Evolutionary conservation across 2,113 vertebrate genomes (phyloP), one percentile per base, ranked within the genome.

Genomic region (Barbus barbus): DNA sequence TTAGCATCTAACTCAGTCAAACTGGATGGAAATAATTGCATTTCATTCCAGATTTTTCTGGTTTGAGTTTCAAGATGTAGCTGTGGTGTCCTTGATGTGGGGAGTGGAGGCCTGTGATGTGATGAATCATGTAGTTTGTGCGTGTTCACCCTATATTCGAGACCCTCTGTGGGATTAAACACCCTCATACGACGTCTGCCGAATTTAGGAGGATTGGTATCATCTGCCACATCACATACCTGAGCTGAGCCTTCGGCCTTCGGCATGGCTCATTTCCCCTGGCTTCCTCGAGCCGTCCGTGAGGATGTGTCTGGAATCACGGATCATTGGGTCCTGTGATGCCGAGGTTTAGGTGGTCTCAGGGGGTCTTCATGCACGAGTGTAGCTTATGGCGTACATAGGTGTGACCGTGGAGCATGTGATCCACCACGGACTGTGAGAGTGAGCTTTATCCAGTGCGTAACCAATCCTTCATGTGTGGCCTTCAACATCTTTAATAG

Each of bases 371-470:
- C 36, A 73, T 73, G 16, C 61, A 79, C 75, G 61, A 78, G 53
- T 9, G 46, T 72, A 84, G 36, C 79, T 38, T 60, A 56, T 75
- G 81, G 72, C 80, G 65, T 31, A 44, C 81, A 65, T 38, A 83
- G 22, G 26, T 83, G 74, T 84, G 58, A 78, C 51, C 31, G 12
- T 20, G 24, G 13, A 72, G 78, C 61, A 11, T 3, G 41, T 28
- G n/a, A 44, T 90, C 48, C 77, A 86, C 89, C 82, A 85, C 85
- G 67, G 20, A n/a, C 33, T 38, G 16, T 36, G 65, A 22, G 65
- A 36, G 31, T 78, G 78, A 72, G 18, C 38, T 69, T 83, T 76
- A 81, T 67, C 48, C 48, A 22, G 31, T 22, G 53, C 78, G 60
- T 13, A 33, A 61, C 44, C 71, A 36, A 20, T 63, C 16, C n/a